Evolutionary conservation across 2,113 vertebrate species (phyloP).

Genomic region (Ascaphus truei): DNA sequence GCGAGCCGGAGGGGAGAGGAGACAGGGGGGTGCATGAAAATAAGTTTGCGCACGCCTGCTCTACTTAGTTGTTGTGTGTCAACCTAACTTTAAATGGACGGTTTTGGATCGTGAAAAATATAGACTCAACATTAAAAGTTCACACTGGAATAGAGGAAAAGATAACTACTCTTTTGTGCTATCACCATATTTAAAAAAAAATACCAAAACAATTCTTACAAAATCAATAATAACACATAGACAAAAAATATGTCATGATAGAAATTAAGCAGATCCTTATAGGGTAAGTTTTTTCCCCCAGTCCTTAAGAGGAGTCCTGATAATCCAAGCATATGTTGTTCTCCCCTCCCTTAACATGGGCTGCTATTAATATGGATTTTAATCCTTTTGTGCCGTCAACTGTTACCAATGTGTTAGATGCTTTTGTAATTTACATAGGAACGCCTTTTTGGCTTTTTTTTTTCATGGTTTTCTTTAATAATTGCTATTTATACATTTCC

Average conservation of each 20-base stretch:
- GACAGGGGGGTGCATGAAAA: too few species aligned
- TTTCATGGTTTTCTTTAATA: conserved; percentile 25
- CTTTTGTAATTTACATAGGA: conserved; percentile 10
- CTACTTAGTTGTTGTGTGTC: too few species aligned
- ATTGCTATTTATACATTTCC: conserved; percentile 36
- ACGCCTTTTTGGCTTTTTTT: conserved; percentile 11
- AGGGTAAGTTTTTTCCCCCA: neutral
- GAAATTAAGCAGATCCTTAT: neutral
- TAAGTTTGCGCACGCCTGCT: too few species aligned
- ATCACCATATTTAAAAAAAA: too few species aligned
- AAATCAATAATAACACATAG: neutral
- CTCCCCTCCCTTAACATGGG: neutral
- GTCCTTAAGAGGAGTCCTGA: neutral
- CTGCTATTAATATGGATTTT: neutral
- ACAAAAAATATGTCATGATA: neutral
- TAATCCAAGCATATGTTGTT: neutral
- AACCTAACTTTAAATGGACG: too few species aligned
- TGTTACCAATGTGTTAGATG: neutral
- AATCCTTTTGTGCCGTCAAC: neutral
- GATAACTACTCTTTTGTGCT: too few species aligned
- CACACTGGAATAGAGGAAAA: too few species aligned
- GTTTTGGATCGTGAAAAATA: too few species aligned
- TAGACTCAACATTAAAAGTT: too few species aligned
- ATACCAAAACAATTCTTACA: too few species aligned
- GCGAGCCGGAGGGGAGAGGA: too few species aligned